Evolutionary conservation across 2,797 vertebrate species (phyloP).

Genomic region (Lophura swinhoii): DNA sequence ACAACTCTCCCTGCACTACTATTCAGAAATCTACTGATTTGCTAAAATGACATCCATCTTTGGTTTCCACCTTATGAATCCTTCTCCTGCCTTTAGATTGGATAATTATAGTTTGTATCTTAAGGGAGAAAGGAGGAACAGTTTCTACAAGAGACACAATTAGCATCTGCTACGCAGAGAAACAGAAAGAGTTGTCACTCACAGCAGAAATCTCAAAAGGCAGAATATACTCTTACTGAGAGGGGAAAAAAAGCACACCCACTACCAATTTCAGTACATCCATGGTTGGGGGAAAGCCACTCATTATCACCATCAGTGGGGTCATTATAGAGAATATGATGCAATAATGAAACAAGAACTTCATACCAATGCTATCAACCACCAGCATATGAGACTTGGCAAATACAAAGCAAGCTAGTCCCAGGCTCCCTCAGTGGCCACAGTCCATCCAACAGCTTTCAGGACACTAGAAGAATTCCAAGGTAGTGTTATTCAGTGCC

Average conservation of each 20-base stretch:
- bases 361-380: neutral
- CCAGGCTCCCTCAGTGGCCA: neutral
- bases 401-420: neutral
- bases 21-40: neutral
- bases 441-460: neutral
- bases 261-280: neutral
- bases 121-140: neutral
- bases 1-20: neutral
- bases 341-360: neutral
- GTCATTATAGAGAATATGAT: neutral
- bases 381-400: neutral
- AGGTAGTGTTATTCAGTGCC: neutral
- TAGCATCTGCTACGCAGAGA: neutral
- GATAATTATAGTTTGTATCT: slow-evolving; percentile 19
- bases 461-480: slow-evolving; percentile 50
- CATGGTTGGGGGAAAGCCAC: neutral
- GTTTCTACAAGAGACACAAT: neutral
- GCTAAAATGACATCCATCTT: neutral
- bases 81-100: neutral
- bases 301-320: neutral
- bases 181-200: neutral
- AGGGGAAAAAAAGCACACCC: neutral
- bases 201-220: neutral
- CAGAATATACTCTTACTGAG: neutral
- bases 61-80: neutral